Percentiles rank a stretch among this genome's conserved stretches.
These are phyloP conservation scores for Amaurobius ferox DNA, from an alignment of 2,888 invertebrate species.

Conservation along the genomic window DNA sequence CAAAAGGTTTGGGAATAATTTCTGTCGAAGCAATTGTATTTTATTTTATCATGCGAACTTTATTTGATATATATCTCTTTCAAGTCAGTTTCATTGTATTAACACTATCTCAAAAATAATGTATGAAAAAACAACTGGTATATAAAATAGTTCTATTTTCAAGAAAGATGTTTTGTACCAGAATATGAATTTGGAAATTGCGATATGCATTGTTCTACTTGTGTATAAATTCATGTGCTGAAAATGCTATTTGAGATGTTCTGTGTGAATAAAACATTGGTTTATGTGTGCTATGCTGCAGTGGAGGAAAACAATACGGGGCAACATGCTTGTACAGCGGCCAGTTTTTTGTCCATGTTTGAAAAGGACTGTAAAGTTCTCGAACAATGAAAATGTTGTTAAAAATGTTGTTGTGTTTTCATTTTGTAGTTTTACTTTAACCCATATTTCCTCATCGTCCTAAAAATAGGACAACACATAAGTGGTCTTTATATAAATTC, in stretches of 20 bases:
- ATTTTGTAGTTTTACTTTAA: not conserved
- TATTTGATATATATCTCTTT: too few species aligned
- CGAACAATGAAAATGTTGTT: constrained; percentile 40
- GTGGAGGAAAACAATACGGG: not conserved
- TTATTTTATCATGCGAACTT: too few species aligned
- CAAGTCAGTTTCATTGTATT: too few species aligned
- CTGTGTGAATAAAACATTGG: constrained; percentile 16
- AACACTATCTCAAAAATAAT: too few species aligned
- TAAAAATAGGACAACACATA: too few species aligned
- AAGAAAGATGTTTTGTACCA: not conserved
- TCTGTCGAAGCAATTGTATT: too few species aligned
- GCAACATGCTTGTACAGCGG: constrained; percentile 48
- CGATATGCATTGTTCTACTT: not conserved
- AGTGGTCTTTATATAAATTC: too few species aligned
- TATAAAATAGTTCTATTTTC: constrained; percentile 4
- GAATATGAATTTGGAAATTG: not conserved
- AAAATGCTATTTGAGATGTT: constrained; percentile 12
- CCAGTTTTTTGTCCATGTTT: constrained; percentile 44
- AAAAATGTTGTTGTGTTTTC: constrained; percentile 13
- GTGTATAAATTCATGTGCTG: not conserved
- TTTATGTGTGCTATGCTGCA: not conserved
- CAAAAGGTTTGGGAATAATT: too few species aligned
- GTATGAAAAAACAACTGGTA: too few species aligned
- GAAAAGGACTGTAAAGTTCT: constrained; percentile 37
- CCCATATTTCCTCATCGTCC: too few species aligned